Evolutionary conservation across 1,140 invertebrate genomes (phyloP).

Genomic region (Bombus waltoni): DNA sequence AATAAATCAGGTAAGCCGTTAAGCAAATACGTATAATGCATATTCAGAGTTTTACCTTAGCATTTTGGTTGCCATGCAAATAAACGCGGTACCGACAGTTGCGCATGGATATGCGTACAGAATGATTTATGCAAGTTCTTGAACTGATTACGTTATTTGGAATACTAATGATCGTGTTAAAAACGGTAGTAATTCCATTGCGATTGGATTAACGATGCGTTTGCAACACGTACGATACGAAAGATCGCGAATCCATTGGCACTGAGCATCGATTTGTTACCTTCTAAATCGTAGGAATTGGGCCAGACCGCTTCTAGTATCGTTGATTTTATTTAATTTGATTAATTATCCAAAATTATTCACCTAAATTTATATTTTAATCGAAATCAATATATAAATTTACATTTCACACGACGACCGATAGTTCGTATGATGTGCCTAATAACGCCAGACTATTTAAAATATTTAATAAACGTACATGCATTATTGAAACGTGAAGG

Average conservation of each 20-base stretch:
- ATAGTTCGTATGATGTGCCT: neutral
- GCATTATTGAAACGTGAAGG: neutral
- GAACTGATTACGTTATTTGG: neutral
- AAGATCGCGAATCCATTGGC: neutral
- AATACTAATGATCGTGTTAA: neutral
- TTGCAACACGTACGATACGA: neutral
- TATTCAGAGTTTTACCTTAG: slow-evolving; percentile 67
- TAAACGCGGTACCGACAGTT: slow-evolving; percentile 42
- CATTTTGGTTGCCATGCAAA: slow-evolving; percentile 69
- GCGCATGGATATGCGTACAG: slow-evolving; percentile 2
- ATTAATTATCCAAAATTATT: no score
- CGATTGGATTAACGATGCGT: neutral
- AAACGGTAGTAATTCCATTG: neutral
- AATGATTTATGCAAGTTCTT: slow-evolving; percentile 38
- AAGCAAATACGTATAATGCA: slow-evolving; percentile 63
- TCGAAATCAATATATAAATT: no score
- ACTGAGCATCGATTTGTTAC: no score
- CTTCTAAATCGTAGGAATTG: no score
- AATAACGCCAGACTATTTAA: no score
- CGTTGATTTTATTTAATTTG: no score
- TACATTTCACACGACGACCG: neutral
- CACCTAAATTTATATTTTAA: no score
- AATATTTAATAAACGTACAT: neutral
- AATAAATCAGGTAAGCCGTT: slow-evolving; percentile 64
- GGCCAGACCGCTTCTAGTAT: no score